Conservation (phyloP, 1,140 invertebrate species). For the Penaeus indicus region DNA sequence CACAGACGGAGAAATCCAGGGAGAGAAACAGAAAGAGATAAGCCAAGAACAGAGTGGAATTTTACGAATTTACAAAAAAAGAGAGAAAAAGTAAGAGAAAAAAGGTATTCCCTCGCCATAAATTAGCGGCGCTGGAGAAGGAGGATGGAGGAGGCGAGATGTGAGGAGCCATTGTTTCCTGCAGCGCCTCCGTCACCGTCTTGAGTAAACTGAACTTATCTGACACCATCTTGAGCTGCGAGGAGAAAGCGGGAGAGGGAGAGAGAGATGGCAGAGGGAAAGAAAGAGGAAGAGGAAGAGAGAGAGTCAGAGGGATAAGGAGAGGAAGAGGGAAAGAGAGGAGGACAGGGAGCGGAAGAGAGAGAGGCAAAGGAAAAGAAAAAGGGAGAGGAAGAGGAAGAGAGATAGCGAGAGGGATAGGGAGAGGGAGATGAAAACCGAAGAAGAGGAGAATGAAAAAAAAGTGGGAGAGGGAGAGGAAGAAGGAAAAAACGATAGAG, state of each 20-base stretch:
- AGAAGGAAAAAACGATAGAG: background rate
- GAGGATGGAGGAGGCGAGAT: constrained; percentile 32
- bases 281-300: background rate
- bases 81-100: background rate
- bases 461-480: background rate
- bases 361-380: background rate
- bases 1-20: too few relatives aligned
- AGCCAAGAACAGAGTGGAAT: too few relatives aligned
- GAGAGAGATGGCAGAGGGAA: background rate
- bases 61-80: background rate
- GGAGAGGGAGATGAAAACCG: background rate
- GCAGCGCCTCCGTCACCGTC: constrained; percentile 21
- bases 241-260: background rate
- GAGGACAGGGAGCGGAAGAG: background rate
- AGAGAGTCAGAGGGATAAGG: background rate
- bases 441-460: background rate
- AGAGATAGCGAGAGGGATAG: too few relatives aligned
- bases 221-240: constrained; percentile 45
- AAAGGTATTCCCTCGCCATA: background rate
- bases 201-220: constrained; percentile 46
- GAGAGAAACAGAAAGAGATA: too few relatives aligned
- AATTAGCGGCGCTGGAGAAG: background rate
- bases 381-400: background rate
- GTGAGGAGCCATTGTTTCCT: constrained; percentile 46
- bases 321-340: background rate